Conservation (phyloP, 2,797 vertebrate species). For the Poecilia gillii region DNA sequence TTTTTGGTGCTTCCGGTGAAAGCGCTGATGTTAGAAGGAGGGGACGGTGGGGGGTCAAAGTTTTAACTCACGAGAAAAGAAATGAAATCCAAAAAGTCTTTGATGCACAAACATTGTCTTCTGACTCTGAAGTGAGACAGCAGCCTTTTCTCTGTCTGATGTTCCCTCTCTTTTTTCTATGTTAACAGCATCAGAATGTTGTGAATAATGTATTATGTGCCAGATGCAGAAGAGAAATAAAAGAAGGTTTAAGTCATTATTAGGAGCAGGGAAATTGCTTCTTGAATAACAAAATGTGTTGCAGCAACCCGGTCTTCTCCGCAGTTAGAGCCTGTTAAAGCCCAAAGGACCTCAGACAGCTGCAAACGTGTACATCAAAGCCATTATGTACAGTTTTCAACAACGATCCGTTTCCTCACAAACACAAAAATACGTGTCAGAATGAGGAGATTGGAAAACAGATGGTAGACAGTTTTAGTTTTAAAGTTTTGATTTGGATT, state of each 20-base stretch:
- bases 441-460: background rate
- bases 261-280: background rate
- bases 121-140: conserved; percentile 18
- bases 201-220: conserved; percentile 23
- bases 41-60: conserved; percentile 8
- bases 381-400: background rate
- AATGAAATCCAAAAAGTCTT: conserved; percentile 10
- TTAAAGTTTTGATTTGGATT: background rate
- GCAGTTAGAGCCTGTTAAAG: conserved; percentile 4
- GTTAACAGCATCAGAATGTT: conserved; percentile 14
- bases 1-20: conserved; percentile 35
- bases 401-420: background rate
- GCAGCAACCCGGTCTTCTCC: background rate
- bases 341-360: background rate
- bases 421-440: background rate
- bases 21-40: conserved; percentile 22
- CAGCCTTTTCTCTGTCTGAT: conserved; percentile 3
- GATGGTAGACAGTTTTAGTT: background rate
- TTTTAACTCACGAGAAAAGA: conserved; percentile 39
- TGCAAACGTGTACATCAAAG: background rate
- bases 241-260: background rate
- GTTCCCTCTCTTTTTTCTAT: conserved; percentile 13
- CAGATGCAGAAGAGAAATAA: conserved; percentile 7
- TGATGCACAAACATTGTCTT: conserved; percentile 12
- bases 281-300: conserved; percentile 6